phyloP scores from a whole-genome alignment of 2,888 invertebrate species.

The Machimus rusticus region DNA sequence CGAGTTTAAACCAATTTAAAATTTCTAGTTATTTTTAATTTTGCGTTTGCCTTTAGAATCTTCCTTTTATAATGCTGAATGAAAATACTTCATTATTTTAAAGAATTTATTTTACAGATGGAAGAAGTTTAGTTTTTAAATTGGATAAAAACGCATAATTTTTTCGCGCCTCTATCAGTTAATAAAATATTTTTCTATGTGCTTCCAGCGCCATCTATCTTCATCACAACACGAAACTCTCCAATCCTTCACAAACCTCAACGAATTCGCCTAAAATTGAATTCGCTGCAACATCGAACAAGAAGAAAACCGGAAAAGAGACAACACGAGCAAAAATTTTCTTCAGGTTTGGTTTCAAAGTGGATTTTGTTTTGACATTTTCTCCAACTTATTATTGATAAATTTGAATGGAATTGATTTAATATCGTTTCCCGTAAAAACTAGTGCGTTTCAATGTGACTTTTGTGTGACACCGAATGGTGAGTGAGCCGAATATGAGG shows the following conservation, averaged over 20 bases:
- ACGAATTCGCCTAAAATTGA: not conserved
- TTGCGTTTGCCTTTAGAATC: too few species aligned
- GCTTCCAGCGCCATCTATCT: not conserved
- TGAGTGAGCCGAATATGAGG: not conserved
- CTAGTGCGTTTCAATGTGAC: conserved; percentile 9
- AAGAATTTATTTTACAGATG: too few species aligned
- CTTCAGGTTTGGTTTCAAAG: conserved; percentile 28
- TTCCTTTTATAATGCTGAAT: too few species aligned
- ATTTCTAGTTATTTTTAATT: too few species aligned
- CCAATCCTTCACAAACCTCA: not conserved
- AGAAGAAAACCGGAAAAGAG: not conserved
- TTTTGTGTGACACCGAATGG: conserved; percentile 8
- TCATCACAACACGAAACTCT: not conserved
- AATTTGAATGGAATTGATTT: conserved; percentile 6
- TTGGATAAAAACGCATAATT: not conserved
- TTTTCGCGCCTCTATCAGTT: not conserved
- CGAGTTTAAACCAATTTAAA: too few species aligned
- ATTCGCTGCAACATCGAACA: not conserved
- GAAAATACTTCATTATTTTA: too few species aligned
- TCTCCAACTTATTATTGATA: not conserved
- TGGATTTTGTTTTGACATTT: conserved; percentile 37
- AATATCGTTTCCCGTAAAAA: not conserved
- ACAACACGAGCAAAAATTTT: conserved; percentile 19
- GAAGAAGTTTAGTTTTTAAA: too few species aligned
- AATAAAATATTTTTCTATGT: not conserved